phyloP scores from a whole-genome alignment of 2,888 invertebrate species.

The Arge pagana region DNA sequence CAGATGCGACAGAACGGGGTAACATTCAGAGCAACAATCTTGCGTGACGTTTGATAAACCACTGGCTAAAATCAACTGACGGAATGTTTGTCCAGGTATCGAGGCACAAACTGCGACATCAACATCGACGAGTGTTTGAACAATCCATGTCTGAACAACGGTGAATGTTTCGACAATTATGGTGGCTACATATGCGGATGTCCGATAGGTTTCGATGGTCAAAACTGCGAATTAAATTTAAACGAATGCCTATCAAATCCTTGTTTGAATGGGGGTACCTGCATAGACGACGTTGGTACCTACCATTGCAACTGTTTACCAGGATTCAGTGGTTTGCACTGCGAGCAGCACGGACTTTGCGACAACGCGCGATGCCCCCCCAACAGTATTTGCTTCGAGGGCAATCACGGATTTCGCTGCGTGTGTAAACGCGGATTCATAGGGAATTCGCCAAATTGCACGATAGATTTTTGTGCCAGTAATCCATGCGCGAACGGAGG shows the following conservation, averaged over 20 bases:
- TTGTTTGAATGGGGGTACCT: conserved; percentile 66
- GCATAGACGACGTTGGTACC: conserved; percentile 64
- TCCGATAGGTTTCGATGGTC: conserved; percentile 77
- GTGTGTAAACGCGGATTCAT: conserved; percentile 68
- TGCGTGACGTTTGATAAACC: conserved; percentile 1
- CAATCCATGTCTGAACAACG: conserved; percentile 74
- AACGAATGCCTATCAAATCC: conserved; percentile 66
- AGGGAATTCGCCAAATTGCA: conserved; percentile 57
- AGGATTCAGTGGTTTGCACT: conserved; percentile 63
- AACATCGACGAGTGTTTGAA: conserved; percentile 81
- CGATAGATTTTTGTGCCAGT: conserved; percentile 65
- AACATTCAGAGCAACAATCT: neutral
- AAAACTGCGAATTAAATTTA: conserved; percentile 71
- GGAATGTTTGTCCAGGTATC: conserved; percentile 63
- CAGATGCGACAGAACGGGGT: conserved; percentile 74
- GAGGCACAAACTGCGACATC: conserved; percentile 72
- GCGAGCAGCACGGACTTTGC: conserved; percentile 61
- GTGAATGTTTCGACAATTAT: conserved; percentile 81
- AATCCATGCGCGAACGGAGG: conserved; percentile 79
- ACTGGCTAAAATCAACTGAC: neutral
- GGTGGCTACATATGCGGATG: conserved; percentile 82
- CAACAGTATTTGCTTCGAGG: conserved; percentile 69
- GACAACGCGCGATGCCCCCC: conserved; percentile 65
- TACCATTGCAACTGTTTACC: conserved; percentile 64
- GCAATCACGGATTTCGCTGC: conserved; percentile 61